These are phyloP conservation scores for Dipodomys merriami DNA, from an alignment of 2,113 vertebrate genomes.

Conservation along the genomic window DNA sequence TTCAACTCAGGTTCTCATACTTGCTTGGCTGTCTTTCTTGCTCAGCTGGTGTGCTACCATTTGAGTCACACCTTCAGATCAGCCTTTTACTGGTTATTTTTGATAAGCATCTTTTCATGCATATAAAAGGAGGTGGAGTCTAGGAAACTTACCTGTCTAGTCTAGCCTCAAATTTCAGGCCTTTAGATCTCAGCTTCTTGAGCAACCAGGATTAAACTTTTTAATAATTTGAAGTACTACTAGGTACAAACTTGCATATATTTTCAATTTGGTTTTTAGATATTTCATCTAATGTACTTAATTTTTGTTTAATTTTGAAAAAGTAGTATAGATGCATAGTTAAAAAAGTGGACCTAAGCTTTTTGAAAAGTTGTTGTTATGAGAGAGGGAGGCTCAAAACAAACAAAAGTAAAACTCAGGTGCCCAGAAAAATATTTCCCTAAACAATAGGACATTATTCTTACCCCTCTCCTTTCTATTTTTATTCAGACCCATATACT, in stretches of 20 bases:
- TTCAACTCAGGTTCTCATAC: too few species aligned
- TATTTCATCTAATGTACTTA: background rate
- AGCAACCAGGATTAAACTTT: background rate
- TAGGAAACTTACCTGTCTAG: too few species aligned
- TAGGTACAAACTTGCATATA: background rate
- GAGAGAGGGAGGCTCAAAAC: background rate
- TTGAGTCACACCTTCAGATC: too few species aligned
- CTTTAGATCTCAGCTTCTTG: too few species aligned
- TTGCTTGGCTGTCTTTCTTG: too few species aligned
- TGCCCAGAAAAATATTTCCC: background rate
- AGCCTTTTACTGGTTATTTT: too few species aligned
- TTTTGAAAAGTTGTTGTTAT: slow-evolving; percentile 15
- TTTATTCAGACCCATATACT: background rate
- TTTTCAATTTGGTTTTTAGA: background rate
- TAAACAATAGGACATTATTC: background rate
- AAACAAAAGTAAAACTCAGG: background rate
- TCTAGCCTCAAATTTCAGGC: too few species aligned
- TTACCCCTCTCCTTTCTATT: background rate
- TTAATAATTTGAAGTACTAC: background rate
- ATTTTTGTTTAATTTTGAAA: slow-evolving; percentile 31
- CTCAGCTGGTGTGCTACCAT: too few species aligned
- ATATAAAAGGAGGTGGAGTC: too few species aligned
- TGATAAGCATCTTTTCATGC: too few species aligned
- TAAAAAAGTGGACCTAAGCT: background rate
- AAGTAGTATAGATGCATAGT: background rate